Evolutionary conservation across 2,888 invertebrate species (phyloP), one percentile per base, ranked within the genome.

Genomic region (Drosophila trichaetosa): DNA sequence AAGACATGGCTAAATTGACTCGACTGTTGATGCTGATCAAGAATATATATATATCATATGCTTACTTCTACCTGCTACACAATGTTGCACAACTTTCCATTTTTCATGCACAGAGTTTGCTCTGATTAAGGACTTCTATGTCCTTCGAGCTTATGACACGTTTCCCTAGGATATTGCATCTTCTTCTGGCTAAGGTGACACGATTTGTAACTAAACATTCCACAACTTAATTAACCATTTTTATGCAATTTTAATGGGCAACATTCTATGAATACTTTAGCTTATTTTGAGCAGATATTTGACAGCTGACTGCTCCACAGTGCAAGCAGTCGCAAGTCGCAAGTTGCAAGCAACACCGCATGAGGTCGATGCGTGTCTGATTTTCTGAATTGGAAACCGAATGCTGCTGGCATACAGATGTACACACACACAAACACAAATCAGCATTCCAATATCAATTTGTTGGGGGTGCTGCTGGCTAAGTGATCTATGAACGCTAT

Each of bases 401-500:
- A 59, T 66, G n/a, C 48, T 73, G 79, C 42, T 40, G 49, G 49
- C 73, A 51, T 40, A 48, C 73, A 49, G 56, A 38, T 54, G 42
- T 34, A 40, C 21, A 57, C 34, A 70, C 74, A 40, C 21, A 53
- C 27, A 59, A 62, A 40, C 36, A 67, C 79, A 59, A 54, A 69
- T 73, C 54, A 33, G 5, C 73, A 46, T 67, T 53, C 48, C 56
- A 61, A 66, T 63, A 69, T 42, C 62, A 62, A 70, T 59, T 66
- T 11, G 58, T 24, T n/a, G 46, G 21, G 48, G 51, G 64, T 11
- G 65, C 34, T 29, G 57, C 52, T 24, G n/a, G 18, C 6, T 36
- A 6, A 2, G 16, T 75, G 69, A 80, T 83, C 65, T 66, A 68
- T 67, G 81, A 69, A 69, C 76, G 69, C 78, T 90, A 84, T 90